These are phyloP conservation scores for Amblyraja radiata DNA, from an alignment of 2,797 vertebrate genomes.

Conservation along the genomic window DNA sequence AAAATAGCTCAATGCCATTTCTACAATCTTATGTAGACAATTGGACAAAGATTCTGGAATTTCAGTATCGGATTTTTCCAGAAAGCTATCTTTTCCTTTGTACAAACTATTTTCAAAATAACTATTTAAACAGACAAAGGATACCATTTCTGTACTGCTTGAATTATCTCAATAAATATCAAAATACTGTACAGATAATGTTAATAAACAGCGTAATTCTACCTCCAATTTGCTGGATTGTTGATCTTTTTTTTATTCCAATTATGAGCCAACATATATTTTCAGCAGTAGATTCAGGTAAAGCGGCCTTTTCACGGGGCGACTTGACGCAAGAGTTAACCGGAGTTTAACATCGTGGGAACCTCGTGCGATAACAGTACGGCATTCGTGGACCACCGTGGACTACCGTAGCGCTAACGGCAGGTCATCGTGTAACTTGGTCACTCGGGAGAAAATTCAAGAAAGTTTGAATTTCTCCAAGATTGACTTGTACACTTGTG, in stretches of 20 bases:
- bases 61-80: neutral
- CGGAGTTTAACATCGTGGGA: too few relatives aligned
- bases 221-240: neutral
- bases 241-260: neutral
- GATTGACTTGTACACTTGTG: too few relatives aligned
- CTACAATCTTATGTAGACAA: neutral
- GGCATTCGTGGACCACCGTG: too few relatives aligned
- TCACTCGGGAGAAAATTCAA: too few relatives aligned
- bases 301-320: too few relatives aligned
- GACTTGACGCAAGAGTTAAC: too few relatives aligned
- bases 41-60: neutral
- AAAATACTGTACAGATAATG: neutral
- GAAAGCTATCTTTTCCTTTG: neutral
- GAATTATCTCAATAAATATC: neutral
- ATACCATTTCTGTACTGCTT: neutral
- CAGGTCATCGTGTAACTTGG: too few relatives aligned
- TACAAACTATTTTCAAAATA: neutral
- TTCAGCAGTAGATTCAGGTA: neutral
- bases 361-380: too few relatives aligned
- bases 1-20: neutral
- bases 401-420: too few relatives aligned
- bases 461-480: too few relatives aligned
- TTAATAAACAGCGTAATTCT: neutral
- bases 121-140: neutral
- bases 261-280: neutral